Base-by-base conservation (phyloP, 2,888 invertebrate species). In the Drosophila longiperda region DNA sequence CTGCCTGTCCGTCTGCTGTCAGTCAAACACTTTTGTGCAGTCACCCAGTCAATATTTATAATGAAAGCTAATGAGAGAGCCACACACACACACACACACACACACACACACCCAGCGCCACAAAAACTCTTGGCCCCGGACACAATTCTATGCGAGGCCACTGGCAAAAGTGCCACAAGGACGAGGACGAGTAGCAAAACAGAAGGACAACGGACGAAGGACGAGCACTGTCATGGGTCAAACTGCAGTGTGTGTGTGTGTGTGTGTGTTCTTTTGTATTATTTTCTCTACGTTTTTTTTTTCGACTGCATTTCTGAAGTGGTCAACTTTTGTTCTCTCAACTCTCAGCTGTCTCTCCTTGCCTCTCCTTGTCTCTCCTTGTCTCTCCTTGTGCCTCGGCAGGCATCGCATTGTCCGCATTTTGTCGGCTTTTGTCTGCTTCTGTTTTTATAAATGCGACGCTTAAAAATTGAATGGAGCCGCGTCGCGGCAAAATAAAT, bases 11-110 rank as follows among this genome's bases (percentile, higher is more conserved):
- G 69, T 20, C 71, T 55, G 67, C 72, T 49, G 74, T 67, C 80
- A 66, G 70, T 81, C 87, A 79, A 84, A 75, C 71, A 81, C 80
- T 82, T 69, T 62, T 64, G 80, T 74, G 72, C 80, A 78, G 80
- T 78, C 82, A 78, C 74, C 71, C 74, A 79, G 85, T 89, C 88
- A 86, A 86, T 86, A 86, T 89, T 89, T 89, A 89, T 87, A 86
- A 86, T 86, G 85, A 87, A 89, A 85, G 88, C 85, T 86, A 86
- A 86, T 89, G 82, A 85, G 80, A 75, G 82, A 77, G 40, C 66
- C 50, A 64, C 55, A 15, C 33, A 34, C 48, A 23, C 52, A 64
- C 73, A 61, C 55, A 55, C 26, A 26, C 23, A 23, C 50, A 64
- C 55, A 20, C 33, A 34, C 48, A 23, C 52, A 64, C 74, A 62